Percentiles rank a stretch among this genome's conserved stretches.
Evolutionary conservation across 2,797 vertebrate species (phyloP).

Genomic region (Danio albolineatus): DNA sequence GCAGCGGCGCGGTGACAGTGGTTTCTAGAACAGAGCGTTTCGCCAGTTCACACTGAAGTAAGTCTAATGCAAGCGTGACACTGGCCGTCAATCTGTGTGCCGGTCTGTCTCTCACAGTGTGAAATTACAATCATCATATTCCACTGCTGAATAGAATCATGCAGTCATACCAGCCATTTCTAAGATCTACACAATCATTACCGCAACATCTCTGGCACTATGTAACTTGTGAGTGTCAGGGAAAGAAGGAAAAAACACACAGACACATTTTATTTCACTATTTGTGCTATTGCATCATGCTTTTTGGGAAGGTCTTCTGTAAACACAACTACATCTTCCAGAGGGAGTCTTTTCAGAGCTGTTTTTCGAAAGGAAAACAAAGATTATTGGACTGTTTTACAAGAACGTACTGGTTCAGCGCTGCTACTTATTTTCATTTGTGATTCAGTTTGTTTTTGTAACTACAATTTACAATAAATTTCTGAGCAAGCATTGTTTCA

Average conservation of each 20-base stretch:
- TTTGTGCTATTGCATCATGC: slow-evolving; percentile 2
- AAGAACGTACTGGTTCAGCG: background rate
- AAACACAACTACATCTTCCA: too few relatives aligned
- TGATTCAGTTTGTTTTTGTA: background rate
- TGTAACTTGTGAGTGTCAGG: slow-evolving; percentile 30
- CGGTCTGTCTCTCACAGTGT: slow-evolving; percentile 68
- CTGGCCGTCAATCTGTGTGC: slow-evolving; percentile 63
- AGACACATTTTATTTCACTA: background rate
- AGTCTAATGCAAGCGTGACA: slow-evolving; percentile 62
- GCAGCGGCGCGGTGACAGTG: slow-evolving; percentile 64
- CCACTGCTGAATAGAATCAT: slow-evolving; percentile 45
- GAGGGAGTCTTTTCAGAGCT: background rate
- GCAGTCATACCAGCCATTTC: slow-evolving; percentile 51
- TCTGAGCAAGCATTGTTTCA: too few relatives aligned
- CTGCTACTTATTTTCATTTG: background rate
- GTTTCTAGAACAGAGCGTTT: slow-evolving; percentile 59
- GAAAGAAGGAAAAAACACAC: slow-evolving; percentile 14
- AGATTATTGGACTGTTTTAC: background rate
- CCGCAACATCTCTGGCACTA: slow-evolving; percentile 40
- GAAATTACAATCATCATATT: slow-evolving; percentile 49
- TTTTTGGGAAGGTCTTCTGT: background rate
- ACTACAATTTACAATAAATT: background rate
- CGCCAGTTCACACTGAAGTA: slow-evolving; percentile 60
- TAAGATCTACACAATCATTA: slow-evolving; percentile 46
- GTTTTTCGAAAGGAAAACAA: background rate